These are phyloP conservation scores for Archips xylosteana DNA, from an alignment of 2,888 invertebrate species.

Conservation along the genomic window DNA sequence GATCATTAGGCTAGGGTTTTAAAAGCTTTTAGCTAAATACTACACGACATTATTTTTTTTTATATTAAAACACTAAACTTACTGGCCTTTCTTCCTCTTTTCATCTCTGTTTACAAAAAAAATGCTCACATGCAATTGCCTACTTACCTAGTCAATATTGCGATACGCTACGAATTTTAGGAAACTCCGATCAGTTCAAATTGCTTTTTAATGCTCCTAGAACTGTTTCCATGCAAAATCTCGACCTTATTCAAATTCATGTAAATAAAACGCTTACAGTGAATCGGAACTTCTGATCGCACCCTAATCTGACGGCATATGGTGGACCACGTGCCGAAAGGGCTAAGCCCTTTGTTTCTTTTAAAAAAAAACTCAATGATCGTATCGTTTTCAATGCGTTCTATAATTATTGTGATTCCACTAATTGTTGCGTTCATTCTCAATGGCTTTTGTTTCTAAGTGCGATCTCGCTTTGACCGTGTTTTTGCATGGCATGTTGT, in stretches of 20 bases:
- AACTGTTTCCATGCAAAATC: constrained; percentile 35
- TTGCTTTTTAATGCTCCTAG: constrained; percentile 37
- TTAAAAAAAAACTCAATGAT: constrained; percentile 71
- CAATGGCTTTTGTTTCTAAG: constrained; percentile 71
- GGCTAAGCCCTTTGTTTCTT: constrained; percentile 73
- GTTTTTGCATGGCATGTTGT: constrained; percentile 76
- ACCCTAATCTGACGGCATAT: constrained; percentile 66
- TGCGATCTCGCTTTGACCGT: constrained; percentile 78
- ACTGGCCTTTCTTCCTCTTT: no score
- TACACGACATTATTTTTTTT: no score
- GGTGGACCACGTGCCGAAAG: constrained; percentile 77
- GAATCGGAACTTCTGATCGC: constrained; percentile 53
- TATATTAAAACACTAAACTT: no score
- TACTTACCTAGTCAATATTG: not conserved
- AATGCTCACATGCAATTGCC: not conserved
- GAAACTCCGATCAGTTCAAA: constrained; percentile 31
- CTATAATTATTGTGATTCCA: constrained; percentile 79
- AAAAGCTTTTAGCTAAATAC: no score
- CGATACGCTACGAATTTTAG: constrained; percentile 7
- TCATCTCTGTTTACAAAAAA: not conserved
- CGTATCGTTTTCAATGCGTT: constrained; percentile 78
- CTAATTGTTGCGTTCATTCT: constrained; percentile 75
- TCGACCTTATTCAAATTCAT: constrained; percentile 42
- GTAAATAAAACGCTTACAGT: constrained; percentile 41
- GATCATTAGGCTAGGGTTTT: no score